Evolutionary conservation across 2,888 invertebrate genomes (phyloP), one percentile per base, ranked within the genome.

Genomic region (Camptogramma bilineatum): DNA sequence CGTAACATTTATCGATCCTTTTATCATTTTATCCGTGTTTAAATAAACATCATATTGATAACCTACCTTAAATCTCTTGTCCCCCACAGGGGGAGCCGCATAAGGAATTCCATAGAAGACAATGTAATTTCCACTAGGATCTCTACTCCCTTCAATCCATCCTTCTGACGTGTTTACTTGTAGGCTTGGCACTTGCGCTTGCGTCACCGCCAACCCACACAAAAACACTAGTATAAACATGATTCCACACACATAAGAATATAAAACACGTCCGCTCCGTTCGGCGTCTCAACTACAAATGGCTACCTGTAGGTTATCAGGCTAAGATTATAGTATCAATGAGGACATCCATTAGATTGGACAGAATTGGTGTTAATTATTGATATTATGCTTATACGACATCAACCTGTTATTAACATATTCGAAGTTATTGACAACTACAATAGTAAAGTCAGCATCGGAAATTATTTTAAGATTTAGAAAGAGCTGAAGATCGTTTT

Each of bases 81-180:
- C 74, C 1, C 86, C 85, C 2, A 77, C 68, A 4, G 82, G 76
- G 0, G 76, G 68, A 0, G 82, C 87, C 0, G 84, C 91, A 58
- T 92, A 92, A n/a, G 86, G 87, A 13, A 92, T 74, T 0, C 89
- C 90, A 68, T 86, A 87, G 55, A 88, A 92, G 1, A 75, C 77
- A 19, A 70, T 72, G 67, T 87, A 88, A 54, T 81, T 74, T 0
- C 86, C 86, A 69, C 85, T 85, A 0, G 57, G 13, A 0, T 79
- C 82, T 4, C 66, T 71, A 1, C 64, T 64, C 0, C 90, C 91
- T 51, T 82, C 75, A 16, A 91, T 76, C n/a, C 70, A 61, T 48
- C 92, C 82, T 67, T 91, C 84, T 0, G 85, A 83, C 0, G 87
- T 90, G 7, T 80, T 83, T 47, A 90, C 90, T 66, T 77, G 79